These are phyloP conservation scores for Platorchestia sp. DNA, from an alignment of 1,140 invertebrate genomes.

Conservation along the genomic window DNA sequence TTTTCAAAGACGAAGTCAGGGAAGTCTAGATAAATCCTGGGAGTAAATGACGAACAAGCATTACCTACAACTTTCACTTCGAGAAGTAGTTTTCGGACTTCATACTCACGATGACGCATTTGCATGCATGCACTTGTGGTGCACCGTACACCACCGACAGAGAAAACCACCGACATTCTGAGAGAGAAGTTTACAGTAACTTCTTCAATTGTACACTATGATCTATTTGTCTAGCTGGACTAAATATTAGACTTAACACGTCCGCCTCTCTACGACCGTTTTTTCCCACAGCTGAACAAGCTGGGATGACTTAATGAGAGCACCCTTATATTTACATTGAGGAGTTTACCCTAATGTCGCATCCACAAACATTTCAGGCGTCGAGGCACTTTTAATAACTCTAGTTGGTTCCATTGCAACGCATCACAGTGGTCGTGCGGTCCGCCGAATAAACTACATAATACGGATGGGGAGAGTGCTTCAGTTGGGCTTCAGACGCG, in stretches of 20 bases:
- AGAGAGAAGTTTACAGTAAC: background rate
- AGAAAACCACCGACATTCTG: background rate
- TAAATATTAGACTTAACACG: background rate
- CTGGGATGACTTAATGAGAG: background rate
- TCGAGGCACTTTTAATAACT: background rate
- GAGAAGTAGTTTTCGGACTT: background rate
- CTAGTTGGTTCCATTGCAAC: background rate
- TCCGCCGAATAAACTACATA: background rate
- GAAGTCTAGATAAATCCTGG: background rate
- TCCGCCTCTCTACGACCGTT: background rate
- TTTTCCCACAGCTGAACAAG: background rate
- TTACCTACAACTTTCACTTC: background rate
- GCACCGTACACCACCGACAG: background rate
- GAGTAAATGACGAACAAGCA: background rate
- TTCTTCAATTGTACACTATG: background rate
- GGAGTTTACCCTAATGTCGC: background rate
- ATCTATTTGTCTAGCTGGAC: background rate
- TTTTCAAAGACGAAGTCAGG: background rate
- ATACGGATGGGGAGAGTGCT: background rate
- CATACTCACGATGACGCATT: background rate
- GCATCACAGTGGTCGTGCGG: background rate
- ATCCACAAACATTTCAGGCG: constrained; percentile 6
- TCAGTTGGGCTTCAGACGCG: background rate
- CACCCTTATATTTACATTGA: background rate
- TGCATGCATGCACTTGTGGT: background rate